Percentiles rank a stretch among this genome's conserved stretches.
Conservation (phyloP, 37 sponge, comb jelly and placozoan species). For the Mnemiopsis leidyi region DNA sequence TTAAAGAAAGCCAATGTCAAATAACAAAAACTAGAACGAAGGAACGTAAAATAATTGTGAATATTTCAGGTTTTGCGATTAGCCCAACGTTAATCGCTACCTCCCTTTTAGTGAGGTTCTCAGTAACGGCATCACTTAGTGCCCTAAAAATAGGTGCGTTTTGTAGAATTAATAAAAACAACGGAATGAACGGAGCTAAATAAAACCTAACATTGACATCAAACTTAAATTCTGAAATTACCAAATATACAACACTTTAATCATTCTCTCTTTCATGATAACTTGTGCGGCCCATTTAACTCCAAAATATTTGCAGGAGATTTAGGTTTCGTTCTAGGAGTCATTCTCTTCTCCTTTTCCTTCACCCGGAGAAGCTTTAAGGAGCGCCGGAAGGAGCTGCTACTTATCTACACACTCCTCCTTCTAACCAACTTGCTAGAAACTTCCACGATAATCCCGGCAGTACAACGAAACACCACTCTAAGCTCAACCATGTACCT, state of each 20-base stretch:
- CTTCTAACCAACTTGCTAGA: background rate
- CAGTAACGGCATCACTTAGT: background rate
- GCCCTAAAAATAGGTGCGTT: conserved; percentile 5
- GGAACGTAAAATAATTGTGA: background rate
- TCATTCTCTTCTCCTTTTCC: background rate
- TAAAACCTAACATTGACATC: too few species aligned
- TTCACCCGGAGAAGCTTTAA: background rate
- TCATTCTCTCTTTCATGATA: too few species aligned
- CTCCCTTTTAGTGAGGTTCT: background rate
- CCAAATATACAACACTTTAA: too few species aligned
- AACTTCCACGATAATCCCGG: background rate
- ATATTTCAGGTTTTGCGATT: conserved; percentile 3
- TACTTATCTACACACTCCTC: background rate
- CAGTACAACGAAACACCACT: background rate
- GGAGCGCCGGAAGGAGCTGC: background rate
- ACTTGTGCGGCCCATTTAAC: too few species aligned
- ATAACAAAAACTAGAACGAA: too few species aligned
- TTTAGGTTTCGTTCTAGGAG: background rate
- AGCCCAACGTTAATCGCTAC: background rate
- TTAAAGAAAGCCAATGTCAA: too few species aligned
- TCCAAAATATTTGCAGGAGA: conserved; percentile 21
- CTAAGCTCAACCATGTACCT: background rate
- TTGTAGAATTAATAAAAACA: too few species aligned
- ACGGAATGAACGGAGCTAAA: too few species aligned
- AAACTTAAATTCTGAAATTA: too few species aligned